Evolutionary conservation across 2,888 invertebrate genomes (phyloP).

Genomic region (Junonia oenone): DNA sequence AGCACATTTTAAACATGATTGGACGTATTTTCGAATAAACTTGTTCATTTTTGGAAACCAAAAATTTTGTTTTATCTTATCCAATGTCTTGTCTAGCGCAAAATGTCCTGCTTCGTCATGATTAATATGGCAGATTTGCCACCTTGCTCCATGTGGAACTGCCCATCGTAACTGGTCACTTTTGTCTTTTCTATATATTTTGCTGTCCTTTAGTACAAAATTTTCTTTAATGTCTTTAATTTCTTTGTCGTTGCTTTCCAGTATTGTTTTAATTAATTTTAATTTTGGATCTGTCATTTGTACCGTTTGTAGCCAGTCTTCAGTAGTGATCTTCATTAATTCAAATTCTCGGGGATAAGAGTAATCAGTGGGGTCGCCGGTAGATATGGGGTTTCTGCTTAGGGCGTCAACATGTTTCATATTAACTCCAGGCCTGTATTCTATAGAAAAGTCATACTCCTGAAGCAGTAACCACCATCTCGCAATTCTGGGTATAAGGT

Average conservation of each 20-base stretch:
- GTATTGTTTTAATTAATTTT: not conserved
- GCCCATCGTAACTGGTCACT: not conserved
- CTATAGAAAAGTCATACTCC: constrained; percentile 27
- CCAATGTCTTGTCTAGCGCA: constrained; percentile 16
- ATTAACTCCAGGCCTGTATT: constrained; percentile 27
- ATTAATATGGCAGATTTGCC: constrained; percentile 3
- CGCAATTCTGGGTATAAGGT: constrained; percentile 29
- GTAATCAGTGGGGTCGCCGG: not conserved
- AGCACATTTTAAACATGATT: constrained; percentile 23
- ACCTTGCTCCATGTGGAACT: constrained; percentile 4
- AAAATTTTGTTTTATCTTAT: not conserved
- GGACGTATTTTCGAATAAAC: constrained; percentile 25
- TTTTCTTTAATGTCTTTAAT: not conserved
- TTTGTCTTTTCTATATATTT: not conserved
- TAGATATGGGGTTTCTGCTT: not conserved
- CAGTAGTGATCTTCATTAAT: not conserved
- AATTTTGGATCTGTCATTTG: constrained; percentile 1
- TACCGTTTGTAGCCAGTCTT: not conserved
- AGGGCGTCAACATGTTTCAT: constrained; percentile 30
- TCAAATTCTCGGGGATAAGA: not conserved
- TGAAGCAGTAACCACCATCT: constrained; percentile 31
- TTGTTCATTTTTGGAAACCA: constrained; percentile 5
- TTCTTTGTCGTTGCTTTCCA: not conserved
- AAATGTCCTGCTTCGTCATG: constrained; percentile 25
- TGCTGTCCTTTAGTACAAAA: not conserved